Evolutionary conservation across 2,113 vertebrate genomes (phyloP), one percentile per base, ranked within the genome.

Genomic region (Rhea pennata): DNA sequence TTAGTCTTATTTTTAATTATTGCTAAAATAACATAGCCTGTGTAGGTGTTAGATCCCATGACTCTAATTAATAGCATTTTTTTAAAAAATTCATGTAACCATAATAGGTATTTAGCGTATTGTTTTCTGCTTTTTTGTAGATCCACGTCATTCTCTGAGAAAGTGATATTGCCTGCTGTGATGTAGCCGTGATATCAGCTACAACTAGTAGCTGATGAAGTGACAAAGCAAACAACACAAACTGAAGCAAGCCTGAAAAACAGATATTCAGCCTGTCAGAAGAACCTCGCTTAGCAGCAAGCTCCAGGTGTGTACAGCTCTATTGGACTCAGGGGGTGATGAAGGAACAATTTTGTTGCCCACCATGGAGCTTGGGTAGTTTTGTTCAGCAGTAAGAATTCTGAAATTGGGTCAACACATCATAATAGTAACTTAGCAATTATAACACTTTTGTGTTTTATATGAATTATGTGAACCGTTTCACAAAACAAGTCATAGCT

Each of bases 281-380:
- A 44, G 29, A 44, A 51, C 26, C 39, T 53, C 39, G 23, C 24
- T 70, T 24, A 20, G 44, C n/a, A 71, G 15, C 15, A 14, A 59
- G 51, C 40, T 81, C 42, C 36, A 10, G 1, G 12, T 22, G 48
- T 0, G 0, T 46, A 54, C 2, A 5, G 24, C 58, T 76, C 50
- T 2, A 1, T 36, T 42, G 75, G 19, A 64, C 19, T 10, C 26
- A 51, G 48, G 48, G 24, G 3, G 11, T 9, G n/a, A 73, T 16
- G 29, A 74, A 23, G 33, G 17, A 70, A 70, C 10, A 85, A 76
- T 65, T 58, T 65, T 6, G 19, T 15, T 51, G 19, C 33, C 23
- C 58, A 53, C 11, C 11, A 5, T 5, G 7, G 12, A 51, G 27
- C 33, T 23, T 66, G 33, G 36, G 65, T 17, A 40, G 17, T 14